A percentile compares a stretch with the other conserved stretches of the same genome.
Evolutionary conservation across 2,113 vertebrate genomes (phyloP).

Genomic region (Podarcis muralis): DNA sequence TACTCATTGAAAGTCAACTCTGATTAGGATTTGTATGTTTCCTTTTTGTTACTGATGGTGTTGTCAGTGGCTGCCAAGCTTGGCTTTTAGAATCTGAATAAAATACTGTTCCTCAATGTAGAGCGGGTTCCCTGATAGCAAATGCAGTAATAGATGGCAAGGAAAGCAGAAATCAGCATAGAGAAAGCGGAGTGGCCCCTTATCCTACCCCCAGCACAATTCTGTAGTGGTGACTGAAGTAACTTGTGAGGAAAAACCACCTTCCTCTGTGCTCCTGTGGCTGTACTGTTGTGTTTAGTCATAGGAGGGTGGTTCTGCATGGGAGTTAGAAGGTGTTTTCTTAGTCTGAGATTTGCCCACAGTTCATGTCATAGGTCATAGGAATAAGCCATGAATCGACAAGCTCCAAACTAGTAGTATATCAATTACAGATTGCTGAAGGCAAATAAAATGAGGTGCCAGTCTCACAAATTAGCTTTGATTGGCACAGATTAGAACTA

Average conservation of each 20-base stretch:
- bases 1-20: neutral
- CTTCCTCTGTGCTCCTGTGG: neutral
- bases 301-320: neutral
- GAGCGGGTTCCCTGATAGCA: neutral
- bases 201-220: neutral
- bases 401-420: neutral
- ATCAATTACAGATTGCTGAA: neutral
- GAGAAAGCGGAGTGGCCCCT: neutral
- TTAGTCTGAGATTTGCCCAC: neutral
- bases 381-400: neutral
- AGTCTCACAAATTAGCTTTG: neutral
- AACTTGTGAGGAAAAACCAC: neutral
- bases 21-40: neutral
- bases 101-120: neutral
- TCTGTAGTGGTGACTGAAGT: neutral
- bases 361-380: neutral
- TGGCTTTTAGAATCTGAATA: neutral
- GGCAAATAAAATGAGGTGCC: neutral
- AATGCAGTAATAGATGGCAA: neutral
- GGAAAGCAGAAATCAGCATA: neutral
- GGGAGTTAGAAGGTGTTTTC: neutral
- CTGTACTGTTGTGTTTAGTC: neutral
- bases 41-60: neutral
- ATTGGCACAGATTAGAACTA: no score
- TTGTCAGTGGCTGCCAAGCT: neutral